A percentile compares a stretch with the other conserved stretches of the same genome.
Evolutionary conservation across 2,797 vertebrate genomes (phyloP).

Genomic region (Novumbra hubbsi): DNA sequence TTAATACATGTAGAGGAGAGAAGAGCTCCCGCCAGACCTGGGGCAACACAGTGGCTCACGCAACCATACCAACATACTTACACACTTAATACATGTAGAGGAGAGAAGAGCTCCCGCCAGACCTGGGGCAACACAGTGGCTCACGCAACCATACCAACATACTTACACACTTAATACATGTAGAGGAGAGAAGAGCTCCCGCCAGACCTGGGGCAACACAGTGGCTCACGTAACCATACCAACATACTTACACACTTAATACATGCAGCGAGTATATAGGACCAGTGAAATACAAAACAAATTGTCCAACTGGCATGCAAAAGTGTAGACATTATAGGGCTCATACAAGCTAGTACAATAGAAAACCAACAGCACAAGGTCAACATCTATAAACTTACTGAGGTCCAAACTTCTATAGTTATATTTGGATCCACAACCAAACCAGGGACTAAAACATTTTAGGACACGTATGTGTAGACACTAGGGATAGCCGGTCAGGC

Average conservation of each 20-base stretch:
- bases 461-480: too few species aligned
- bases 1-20: slow-evolving; percentile 95
- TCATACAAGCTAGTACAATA: too few species aligned
- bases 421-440: too few species aligned
- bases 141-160: not conserved
- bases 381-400: not conserved
- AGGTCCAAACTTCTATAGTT: not conserved
- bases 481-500: too few species aligned
- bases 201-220: slow-evolving; percentile 83
- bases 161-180: slow-evolving; percentile 82
- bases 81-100: slow-evolving; percentile 91
- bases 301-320: too few species aligned
- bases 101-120: slow-evolving; percentile 94
- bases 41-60: not conserved
- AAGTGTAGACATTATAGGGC: too few species aligned
- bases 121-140: slow-evolving; percentile 71
- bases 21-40: slow-evolving; percentile 96
- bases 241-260: not conserved
- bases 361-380: not conserved
- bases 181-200: slow-evolving; percentile 93
- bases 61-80: not conserved
- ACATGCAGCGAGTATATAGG: not conserved
- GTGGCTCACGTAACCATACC: not conserved
- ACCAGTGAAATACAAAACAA: not conserved
- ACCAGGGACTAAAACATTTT: too few species aligned